Evolutionary conservation across 2,888 invertebrate genomes (phyloP), one percentile per base, ranked within the genome.

Genomic region (Agelastica alni): DNA sequence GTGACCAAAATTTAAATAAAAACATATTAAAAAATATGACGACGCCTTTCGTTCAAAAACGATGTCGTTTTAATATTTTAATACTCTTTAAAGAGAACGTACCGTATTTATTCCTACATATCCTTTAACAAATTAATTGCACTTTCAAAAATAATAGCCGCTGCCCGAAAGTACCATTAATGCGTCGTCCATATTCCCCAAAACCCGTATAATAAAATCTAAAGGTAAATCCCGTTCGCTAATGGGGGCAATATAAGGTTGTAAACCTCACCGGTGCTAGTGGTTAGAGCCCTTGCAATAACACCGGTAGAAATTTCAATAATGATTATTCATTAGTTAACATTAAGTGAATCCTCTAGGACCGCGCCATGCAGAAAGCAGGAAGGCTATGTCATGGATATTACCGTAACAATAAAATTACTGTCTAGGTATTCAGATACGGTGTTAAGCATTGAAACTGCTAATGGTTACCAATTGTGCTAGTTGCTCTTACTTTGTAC

Each of bases 261-360:
- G 46, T 54, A 54, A 58, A 58, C 52, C 58, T 54, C 54, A 45
- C 41, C 44, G 48, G 55, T 44, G 53, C 53, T 44, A 41, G 53
- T 42, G 49, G 39, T 34, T 51, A 42, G 41, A 49, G 20, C 49
- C 44, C 45, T 51, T 37, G 44, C 58, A 60, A 60, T 58, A 58
- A 58, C 52, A 58, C 51, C 48, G 43, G 58, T 31, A 59, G 61
- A 60, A 63, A 63, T 61, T 65, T 66, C 63, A 64, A 65, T 66
- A 66, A 66, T 65, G 64, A 61, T 59, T 53, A 54, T 56, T 58
- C 66, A 66, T 65, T 65, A 66, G 58, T 63, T 60, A 61, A 58
- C 63, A 64, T 65, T 65, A 64, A 56, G 58, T 56, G 58, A 61
- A 60, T 63, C 61, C 63, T 61, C 58, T 46, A 61, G 62, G 61